These are phyloP conservation scores for Drymonia ruficornis DNA, from an alignment of 2,888 invertebrate species.

Conservation along the genomic window DNA sequence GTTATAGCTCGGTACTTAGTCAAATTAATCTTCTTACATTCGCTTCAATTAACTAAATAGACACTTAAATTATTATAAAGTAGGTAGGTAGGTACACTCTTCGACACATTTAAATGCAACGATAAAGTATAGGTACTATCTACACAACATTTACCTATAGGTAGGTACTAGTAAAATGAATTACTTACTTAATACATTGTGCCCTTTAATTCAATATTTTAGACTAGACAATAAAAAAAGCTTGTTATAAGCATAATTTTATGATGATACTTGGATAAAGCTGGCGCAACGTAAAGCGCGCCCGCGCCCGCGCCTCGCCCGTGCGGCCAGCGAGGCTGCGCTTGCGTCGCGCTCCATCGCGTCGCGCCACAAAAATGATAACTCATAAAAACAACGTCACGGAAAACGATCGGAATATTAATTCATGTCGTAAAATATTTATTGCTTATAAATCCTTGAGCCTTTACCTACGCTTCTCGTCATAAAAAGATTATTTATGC, in stretches of 20 bases:
- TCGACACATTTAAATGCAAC: background rate
- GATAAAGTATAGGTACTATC: too few species aligned
- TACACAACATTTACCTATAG: too few species aligned
- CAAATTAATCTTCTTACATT: too few species aligned
- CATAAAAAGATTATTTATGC: conserved; percentile 85
- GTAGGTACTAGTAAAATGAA: too few species aligned
- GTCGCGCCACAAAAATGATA: conserved; percentile 82
- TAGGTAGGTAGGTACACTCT: background rate
- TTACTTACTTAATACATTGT: too few species aligned
- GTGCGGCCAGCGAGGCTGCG: conserved; percentile 50
- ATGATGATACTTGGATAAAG: conserved; percentile 70
- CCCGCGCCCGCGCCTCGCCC: too few species aligned
- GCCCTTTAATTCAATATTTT: conserved; percentile 71
- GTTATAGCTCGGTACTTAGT: too few species aligned
- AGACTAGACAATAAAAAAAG: conserved; percentile 71
- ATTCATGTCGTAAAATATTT: conserved; percentile 85
- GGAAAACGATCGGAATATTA: conserved; percentile 84
- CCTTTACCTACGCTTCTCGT: conserved; percentile 84
- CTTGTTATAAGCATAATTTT: conserved; percentile 75
- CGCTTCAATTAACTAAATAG: too few species aligned
- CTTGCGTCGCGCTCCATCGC: conserved; percentile 57
- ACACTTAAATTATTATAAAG: too few species aligned
- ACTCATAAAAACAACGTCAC: conserved; percentile 84
- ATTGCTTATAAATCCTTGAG: conserved; percentile 85
- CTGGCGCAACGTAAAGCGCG: conserved; percentile 61